phyloP scores from a whole-genome alignment of 2,888 invertebrate genomes.

The Apoda limacodes region DNA sequence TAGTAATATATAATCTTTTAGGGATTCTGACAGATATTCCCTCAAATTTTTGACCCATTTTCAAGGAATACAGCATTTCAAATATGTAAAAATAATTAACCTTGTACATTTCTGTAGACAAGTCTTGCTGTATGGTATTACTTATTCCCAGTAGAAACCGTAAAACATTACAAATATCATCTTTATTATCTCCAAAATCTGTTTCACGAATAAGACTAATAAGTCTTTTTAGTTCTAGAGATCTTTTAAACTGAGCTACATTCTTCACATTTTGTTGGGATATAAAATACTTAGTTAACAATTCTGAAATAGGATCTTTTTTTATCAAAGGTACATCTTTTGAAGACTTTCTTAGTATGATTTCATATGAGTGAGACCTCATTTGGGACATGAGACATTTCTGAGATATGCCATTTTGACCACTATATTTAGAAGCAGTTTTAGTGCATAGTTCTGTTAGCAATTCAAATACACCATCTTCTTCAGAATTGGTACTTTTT shows the following conservation, averaged over 20 bases:
- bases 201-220: conserved; percentile 34
- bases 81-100: conserved; percentile 24
- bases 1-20: too few relatives aligned
- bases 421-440: conserved; percentile 39
- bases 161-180: conserved; percentile 34
- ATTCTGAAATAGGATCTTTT: conserved; percentile 42
- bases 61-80: too few relatives aligned
- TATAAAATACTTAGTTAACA: conserved; percentile 45
- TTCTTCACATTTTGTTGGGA: conserved; percentile 43
- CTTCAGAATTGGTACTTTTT: too few relatives aligned
- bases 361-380: conserved; percentile 50
- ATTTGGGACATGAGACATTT: conserved; percentile 39
- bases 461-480: conserved; percentile 51
- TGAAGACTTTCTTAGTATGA: conserved; percentile 47
- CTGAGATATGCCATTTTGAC: conserved; percentile 36
- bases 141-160: conserved; percentile 39
- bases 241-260: conserved; percentile 45
- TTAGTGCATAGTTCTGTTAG: conserved; percentile 48
- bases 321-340: conserved; percentile 27
- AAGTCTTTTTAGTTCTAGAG: conserved; percentile 39
- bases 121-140: conserved; percentile 39
- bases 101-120: conserved; percentile 43
- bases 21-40: too few relatives aligned
- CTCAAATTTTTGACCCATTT: too few relatives aligned
- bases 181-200: conserved; percentile 37